Evolutionary conservation across 2,113 vertebrate genomes (phyloP).

Genomic region (Gambusia affinis): DNA sequence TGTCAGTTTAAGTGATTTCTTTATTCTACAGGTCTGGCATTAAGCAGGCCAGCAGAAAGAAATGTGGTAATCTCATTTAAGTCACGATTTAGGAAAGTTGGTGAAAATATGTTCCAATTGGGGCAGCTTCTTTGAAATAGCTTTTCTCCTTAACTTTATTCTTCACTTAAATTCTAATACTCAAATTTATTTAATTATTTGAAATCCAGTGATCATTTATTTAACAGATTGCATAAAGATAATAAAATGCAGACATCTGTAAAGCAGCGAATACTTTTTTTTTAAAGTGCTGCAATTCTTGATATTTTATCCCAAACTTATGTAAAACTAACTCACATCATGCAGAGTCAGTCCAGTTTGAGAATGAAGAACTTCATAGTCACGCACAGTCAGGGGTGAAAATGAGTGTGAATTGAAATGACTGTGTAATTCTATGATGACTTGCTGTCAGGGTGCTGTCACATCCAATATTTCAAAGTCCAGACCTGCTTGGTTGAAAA

Average conservation of each 20-base stretch:
- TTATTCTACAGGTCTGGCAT: too few relatives aligned
- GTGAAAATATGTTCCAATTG: background rate
- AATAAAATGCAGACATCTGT: background rate
- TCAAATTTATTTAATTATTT: background rate
- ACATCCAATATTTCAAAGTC: conserved; percentile 70
- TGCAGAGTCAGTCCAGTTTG: conserved; percentile 9
- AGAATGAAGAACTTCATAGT: conserved; percentile 21
- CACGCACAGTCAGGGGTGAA: conserved; percentile 32
- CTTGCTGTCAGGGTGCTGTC: conserved; percentile 68
- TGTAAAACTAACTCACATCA: conserved; percentile 4
- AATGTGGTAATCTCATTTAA: background rate
- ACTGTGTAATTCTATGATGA: conserved; percentile 69
- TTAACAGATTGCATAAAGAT: background rate
- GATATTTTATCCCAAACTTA: background rate
- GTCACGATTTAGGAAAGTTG: background rate
- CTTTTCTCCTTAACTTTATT: background rate
- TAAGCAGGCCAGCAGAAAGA: background rate
- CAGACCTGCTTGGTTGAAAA: conserved; percentile 23
- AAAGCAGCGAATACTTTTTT: background rate
- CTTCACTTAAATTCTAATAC: background rate
- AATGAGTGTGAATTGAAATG: conserved; percentile 47
- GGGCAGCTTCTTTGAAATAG: background rate
- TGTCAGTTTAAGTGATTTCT: background rate
- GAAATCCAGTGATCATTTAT: background rate
- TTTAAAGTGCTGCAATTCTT: background rate